Evolutionary conservation across 2,113 vertebrate species (phyloP), one percentile per base, ranked within the genome.

Genomic region (Gavia stellata): DNA sequence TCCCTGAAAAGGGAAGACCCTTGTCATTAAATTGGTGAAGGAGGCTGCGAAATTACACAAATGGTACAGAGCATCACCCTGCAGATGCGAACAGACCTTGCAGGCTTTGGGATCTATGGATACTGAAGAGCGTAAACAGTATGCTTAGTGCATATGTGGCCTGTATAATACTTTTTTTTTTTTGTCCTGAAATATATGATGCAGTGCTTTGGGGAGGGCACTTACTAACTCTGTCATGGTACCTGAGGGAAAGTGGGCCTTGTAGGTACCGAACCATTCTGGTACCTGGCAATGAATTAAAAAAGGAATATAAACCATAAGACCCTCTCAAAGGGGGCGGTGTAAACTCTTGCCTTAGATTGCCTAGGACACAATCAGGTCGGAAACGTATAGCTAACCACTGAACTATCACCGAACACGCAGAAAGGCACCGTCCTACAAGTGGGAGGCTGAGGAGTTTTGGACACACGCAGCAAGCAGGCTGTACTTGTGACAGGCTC

Each of bases 321-420:
- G 66, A 47, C 14, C 31, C n/a, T 84, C 31, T 63, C n/a, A 83
- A 59, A 89, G 26, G 16, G 16, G 80, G 31, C 2, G 2, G 38
- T 47, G 26, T 45, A 81, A 81, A 38, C 45, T 73, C 50, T 70
- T 45, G 55, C 25, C 20, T 73, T 47, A 55, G 73, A 65, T 56
- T 0, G 0, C 26, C 31, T 38, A 29, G 18, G n/a, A 70, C 59
- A 56, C 36, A 56, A 17, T 0, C 17, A 52, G 33, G 40, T 78
- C 4, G 5, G 34, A 74, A 85, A 25, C 1, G 0, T 45, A 33
- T 4, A 47, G 36, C 36, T 73, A 47, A 81, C n/a, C 12, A 25
- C 33, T 10, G 40, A 81, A 49, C 28, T 36, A 21, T 24, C 40
- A 21, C 25, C 47, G 59, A 50, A 65, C 23, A 17, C 0, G 2